Base-by-base conservation (phyloP, 2,888 invertebrate species). In the Holacanthella duospinosa region DNA sequence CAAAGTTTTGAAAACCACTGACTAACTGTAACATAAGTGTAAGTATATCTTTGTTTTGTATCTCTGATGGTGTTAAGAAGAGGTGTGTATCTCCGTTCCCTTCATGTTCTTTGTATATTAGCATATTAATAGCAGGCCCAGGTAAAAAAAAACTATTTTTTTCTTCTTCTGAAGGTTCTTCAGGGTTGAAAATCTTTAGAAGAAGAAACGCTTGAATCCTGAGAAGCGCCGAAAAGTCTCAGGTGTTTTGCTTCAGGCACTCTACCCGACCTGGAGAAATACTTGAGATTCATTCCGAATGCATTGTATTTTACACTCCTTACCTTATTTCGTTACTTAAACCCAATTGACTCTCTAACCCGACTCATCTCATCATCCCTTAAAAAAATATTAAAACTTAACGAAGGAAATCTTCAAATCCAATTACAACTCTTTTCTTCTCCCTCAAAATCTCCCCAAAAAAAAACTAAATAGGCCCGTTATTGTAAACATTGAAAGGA, bases 171-270 rank as follows among this genome's bases (percentile, higher is more conserved):
- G 43, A 12, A 43, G 43, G n/a, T n/a, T n/a, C n/a, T n/a, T n/a
- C n/a, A n/a, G n/a, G n/a, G n/a, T n/a, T n/a, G n/a, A n/a, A n/a
- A n/a, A n/a, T n/a, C n/a, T n/a, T n/a, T n/a, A n/a, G 54, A 53
- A n/a, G 24, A 53, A 53, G 4, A 43, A 43, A 12, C 12, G 12
- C 12, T 43, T n/a, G 25, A 43, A 56, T 53, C 36, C 60, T 43
- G 2, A 57, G 63, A 66, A 69, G 69, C 71, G 69, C 69, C 71
- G 71, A 66, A 66, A 57, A 68, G 71, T 71, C 71, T 71, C 71
- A 71, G 71, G 71, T 71, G 71, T 70, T 71, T 71, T 29, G 63
- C 71, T 65, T 53, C 44, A 53, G 69, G 71, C 65, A 9, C n/a
- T n/a, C n/a, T 9, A 16, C 9, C 36, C 16, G 6, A 36, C 36